phyloP scores from a whole-genome alignment of 1,140 invertebrate species.

The Homarus americanus region DNA sequence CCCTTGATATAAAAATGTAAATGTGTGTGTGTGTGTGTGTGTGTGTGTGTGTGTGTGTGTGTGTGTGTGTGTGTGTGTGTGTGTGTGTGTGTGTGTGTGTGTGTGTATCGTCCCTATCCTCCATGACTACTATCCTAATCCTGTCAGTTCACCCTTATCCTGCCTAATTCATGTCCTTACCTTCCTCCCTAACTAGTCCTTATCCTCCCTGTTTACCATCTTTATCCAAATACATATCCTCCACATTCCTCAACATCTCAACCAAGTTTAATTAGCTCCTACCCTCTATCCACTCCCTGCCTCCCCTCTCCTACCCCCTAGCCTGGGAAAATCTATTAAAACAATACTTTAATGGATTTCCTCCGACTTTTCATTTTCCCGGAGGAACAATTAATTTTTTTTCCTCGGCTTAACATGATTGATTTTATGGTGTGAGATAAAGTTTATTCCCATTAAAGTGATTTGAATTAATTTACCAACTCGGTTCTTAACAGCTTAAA shows the following conservation, averaged over 20 bases:
- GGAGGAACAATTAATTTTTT: constrained; percentile 55
- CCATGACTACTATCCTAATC: too few relatives aligned
- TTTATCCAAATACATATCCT: constrained; percentile 13
- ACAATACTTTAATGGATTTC: constrained; percentile 61
- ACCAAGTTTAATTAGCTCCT: constrained; percentile 25
- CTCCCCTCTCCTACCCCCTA: neutral
- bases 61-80: too few relatives aligned
- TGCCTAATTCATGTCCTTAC: too few relatives aligned
- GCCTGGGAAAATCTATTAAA: constrained; percentile 39
- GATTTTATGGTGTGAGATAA: constrained; percentile 42
- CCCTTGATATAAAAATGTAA: too few relatives aligned
- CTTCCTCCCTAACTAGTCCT: neutral
- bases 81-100: too few relatives aligned
- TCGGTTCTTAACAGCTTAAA: neutral
- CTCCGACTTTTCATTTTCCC: constrained; percentile 43
- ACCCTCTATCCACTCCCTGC: constrained; percentile 39
- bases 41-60: too few relatives aligned
- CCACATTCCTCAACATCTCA: neutral
- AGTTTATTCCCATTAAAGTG: constrained; percentile 58
- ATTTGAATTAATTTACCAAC: constrained; percentile 49
- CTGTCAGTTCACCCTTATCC: too few relatives aligned
- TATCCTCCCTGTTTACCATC: neutral
- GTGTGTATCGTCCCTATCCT: too few relatives aligned
- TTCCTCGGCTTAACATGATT: constrained; percentile 62
- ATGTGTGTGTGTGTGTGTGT: too few relatives aligned